Base-by-base conservation (phyloP, 2,888 invertebrate species). In the Panopea generosa region DNA sequence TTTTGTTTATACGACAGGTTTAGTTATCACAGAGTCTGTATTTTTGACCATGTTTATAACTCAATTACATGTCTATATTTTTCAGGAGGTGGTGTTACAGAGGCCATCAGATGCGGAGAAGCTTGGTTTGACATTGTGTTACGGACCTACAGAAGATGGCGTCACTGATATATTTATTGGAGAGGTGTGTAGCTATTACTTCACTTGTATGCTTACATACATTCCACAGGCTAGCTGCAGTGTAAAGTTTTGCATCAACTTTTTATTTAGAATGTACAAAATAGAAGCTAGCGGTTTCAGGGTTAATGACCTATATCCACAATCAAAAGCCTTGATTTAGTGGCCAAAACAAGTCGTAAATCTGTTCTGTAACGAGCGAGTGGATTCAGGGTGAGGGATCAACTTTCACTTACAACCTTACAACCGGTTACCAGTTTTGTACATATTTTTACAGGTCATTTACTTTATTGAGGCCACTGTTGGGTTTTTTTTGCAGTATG, bases 121-220 rank as follows among this genome's bases (percentile, higher is more conserved):
- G 88, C 92, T 96, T 9, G 96, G 96, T 4, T 92, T 96, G 72
- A 95, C 95, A 26, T 94, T 96, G 57, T 95, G 95, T 91, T 95
- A 95, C 89, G 95, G 95, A 86, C 94, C 94, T 16, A 93, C 94
- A 57, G 94, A 94, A 66, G 94, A 94, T 79, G 93, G 92, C 49
- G 93, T 94, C 83, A 94, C 95, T 49, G 95, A 95, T 90, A 95
- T 96, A 63, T 95, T 95, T 89, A 95, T 96, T 84, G 95, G 95
- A 86, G 95, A 95, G 92, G 93, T 93, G 87, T 85, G 88, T 72
- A 16, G 22, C 1, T 38, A 7, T 40, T n/a, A n/a, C n/a, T n/a
- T n/a, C n/a, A n/a, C n/a, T n/a, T n/a, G n/a, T n/a, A n/a, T n/a
- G n/a, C n/a, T n/a, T n/a, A n/a, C n/a, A n/a, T n/a, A n/a, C n/a